phyloP scores from a whole-genome alignment of 2,113 vertebrate genomes.

The Paedocypris sp. region DNA sequence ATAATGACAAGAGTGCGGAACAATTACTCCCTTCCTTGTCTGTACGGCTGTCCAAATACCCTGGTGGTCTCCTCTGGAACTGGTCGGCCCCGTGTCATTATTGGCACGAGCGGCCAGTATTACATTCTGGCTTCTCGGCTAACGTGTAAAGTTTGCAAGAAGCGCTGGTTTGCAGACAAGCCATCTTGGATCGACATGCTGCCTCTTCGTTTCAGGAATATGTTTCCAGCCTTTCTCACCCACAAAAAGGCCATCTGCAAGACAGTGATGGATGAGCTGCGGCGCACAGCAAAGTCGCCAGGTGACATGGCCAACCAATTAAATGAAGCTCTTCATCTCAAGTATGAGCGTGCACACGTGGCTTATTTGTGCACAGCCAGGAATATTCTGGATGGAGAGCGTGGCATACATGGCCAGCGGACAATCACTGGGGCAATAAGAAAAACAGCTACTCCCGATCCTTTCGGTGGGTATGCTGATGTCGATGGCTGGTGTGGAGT shows the following conservation, averaged over 20 bases:
- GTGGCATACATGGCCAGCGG: background rate
- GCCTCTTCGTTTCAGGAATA: background rate
- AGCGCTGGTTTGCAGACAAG: background rate
- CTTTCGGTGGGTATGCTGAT: background rate
- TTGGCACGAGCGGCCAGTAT: slow-evolving; percentile 15
- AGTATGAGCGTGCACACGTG: background rate
- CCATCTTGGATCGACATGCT: background rate
- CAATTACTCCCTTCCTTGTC: slow-evolving; percentile 22
- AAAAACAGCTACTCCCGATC: background rate
- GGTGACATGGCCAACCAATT: background rate
- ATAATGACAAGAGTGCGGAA: slow-evolving; percentile 19
- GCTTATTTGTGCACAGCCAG: background rate
- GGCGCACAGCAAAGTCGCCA: background rate
- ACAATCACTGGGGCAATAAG: background rate
- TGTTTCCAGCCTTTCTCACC: too few relatives aligned
- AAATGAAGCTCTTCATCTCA: background rate
- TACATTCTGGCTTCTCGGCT: too few relatives aligned
- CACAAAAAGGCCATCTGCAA: too few relatives aligned
- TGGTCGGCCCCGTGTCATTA: background rate
- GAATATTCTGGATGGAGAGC: background rate
- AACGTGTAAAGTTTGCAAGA: too few relatives aligned
- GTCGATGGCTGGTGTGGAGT: background rate
- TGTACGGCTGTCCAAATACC: background rate
- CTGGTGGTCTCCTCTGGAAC: background rate
- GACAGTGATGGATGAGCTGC: too few relatives aligned